Evolutionary conservation across 2,113 vertebrate genomes (phyloP).

Genomic region (Brienomyrus longianalis): DNA sequence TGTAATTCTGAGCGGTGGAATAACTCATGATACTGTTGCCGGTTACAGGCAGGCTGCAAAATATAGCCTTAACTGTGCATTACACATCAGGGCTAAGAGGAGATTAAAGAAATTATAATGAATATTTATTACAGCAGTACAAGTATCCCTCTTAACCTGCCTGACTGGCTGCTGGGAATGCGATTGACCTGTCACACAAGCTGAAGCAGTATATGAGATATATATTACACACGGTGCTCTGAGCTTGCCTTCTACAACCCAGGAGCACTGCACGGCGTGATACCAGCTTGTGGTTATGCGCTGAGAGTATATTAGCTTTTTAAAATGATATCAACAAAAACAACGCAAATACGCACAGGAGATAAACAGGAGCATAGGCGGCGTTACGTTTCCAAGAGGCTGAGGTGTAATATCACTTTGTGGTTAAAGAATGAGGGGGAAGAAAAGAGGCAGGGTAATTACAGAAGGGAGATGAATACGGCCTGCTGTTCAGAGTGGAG

Average conservation of each 20-base stretch:
- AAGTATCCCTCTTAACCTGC: constrained; percentile 3
- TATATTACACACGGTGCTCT: background rate
- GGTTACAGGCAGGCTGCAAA: background rate
- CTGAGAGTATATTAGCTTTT: background rate
- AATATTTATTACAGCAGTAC: background rate
- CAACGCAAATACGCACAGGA: background rate
- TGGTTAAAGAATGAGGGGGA: background rate
- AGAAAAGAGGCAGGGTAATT: background rate
- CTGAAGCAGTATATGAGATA: background rate
- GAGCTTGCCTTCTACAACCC: background rate
- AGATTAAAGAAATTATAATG: constrained; percentile 13
- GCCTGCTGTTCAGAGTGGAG: background rate
- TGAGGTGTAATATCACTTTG: background rate
- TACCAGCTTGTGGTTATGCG: background rate
- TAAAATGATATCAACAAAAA: background rate
- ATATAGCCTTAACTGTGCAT: background rate
- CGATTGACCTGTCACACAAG: background rate
- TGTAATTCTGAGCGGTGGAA: constrained; percentile 1
- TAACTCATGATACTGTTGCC: background rate
- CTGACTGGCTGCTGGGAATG: background rate
- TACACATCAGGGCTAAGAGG: background rate
- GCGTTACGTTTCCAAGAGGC: background rate
- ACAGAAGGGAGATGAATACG: background rate
- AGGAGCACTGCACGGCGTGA: background rate
- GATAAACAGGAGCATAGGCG: background rate